A percentile compares a stretch with the other conserved stretches of the same genome.
phyloP scores from a whole-genome alignment of 2,797 vertebrate species.

The Oophaga sylvatica region DNA sequence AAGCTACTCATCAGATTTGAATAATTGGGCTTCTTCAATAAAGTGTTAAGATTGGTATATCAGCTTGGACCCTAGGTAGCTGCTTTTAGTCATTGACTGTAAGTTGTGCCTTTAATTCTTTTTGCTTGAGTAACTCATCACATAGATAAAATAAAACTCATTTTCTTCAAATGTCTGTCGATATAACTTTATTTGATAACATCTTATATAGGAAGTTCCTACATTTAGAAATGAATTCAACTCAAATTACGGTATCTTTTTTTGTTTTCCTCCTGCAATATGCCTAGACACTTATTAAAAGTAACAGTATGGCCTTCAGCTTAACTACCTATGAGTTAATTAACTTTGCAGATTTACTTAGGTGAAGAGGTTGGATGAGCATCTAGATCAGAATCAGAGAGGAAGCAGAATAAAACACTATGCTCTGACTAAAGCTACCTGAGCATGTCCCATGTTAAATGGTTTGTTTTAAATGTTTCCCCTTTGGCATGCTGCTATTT shows the following conservation, averaged over 20 bases:
- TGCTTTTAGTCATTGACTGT: neutral
- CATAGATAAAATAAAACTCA: neutral
- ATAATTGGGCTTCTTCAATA: too few relatives aligned
- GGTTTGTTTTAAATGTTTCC: slow-evolving; percentile 52
- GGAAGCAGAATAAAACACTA: slow-evolving; percentile 37
- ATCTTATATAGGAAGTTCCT: neutral
- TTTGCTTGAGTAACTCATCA: neutral
- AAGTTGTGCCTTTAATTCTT: neutral
- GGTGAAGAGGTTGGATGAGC: slow-evolving; percentile 51
- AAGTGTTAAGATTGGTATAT: neutral
- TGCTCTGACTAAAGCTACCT: slow-evolving; percentile 28
- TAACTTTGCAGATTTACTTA: slow-evolving; percentile 45
- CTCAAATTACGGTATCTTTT: neutral
- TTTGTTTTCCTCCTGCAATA: neutral
- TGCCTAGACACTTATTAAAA: neutral
- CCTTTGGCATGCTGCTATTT: slow-evolving; percentile 54
- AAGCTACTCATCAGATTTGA: too few relatives aligned
- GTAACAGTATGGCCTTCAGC: neutral
- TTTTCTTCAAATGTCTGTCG: neutral
- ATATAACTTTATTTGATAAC: slow-evolving; percentile 1
- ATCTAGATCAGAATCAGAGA: slow-evolving; percentile 36
- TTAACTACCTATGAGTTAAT: slow-evolving; percentile 45
- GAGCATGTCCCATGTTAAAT: slow-evolving; percentile 52
- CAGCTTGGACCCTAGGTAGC: neutral
- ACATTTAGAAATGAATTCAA: neutral